Base-by-base conservation (phyloP, 2,113 vertebrate genomes). In the Nesospiza acunhae region DNA sequence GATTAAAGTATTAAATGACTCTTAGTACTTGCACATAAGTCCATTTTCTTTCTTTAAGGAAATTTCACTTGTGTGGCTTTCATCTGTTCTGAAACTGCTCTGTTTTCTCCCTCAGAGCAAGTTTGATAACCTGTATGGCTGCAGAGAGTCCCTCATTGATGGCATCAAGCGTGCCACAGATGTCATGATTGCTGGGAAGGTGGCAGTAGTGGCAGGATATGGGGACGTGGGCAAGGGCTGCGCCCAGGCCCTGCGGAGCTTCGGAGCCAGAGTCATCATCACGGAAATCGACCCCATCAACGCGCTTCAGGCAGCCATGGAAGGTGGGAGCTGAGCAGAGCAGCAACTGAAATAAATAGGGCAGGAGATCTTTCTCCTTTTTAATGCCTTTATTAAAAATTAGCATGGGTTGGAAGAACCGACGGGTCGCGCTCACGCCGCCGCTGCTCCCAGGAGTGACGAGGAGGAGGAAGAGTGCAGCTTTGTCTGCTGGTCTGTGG, bases 41-140 rank as follows among this genome's bases (percentile, higher is more conserved):
- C 14, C 4, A 1, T 88, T 70, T 68, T 59, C 20, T 20, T 80
- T 67, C 33, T 60, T 14, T 39, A 15, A 44, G 35, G 44, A 47
- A 37, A 46, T 66, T n/a, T 46, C 46, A 17, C 56, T 46, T 11
- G 23, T 53, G 18, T 49, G 18, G 20, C 31, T 92, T 86, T 46
- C 4, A 17, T 28, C 24, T 59, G 15, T 70, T 92, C 72, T 91
- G 46, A 87, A 94, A 68, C 24, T 7, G 30, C 6, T 91, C 10
- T 23, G 47, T 59, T 94, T 84, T 30, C 86, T 72, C 93, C 74
- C 60, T 70, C 95, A 99, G 99, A 99, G 99, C 92, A 99, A 99
- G 93, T 99, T 99, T 68, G 99, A 99, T 96, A 99, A 99, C 98
- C 98, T 99, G 53, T 99, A 99, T 73, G 99, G 99, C 84, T 99